A percentile compares a stretch with the other conserved stretches of the same genome.
These are phyloP conservation scores for Pristionchus japonicus DNA, from an alignment of 2,888 invertebrate species.

Conservation along the genomic window DNA sequence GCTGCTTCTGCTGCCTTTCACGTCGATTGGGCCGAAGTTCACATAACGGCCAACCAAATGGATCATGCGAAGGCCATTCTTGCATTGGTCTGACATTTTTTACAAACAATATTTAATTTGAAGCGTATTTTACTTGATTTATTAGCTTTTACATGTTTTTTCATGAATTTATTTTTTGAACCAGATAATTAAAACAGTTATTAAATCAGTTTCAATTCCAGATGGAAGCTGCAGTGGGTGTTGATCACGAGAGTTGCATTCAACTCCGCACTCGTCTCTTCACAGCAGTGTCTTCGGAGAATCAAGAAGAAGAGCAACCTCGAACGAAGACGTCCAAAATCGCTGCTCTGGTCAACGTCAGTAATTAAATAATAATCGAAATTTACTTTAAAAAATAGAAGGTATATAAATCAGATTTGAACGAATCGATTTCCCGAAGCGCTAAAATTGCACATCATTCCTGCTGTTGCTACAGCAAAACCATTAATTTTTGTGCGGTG, in stretches of 20 bases:
- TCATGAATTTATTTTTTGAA: too few relatives aligned
- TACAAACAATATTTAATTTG: background rate
- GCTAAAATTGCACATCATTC: too few relatives aligned
- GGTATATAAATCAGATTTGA: too few relatives aligned
- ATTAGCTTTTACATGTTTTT: too few relatives aligned
- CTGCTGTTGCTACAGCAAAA: too few relatives aligned
- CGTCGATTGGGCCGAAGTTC: conserved; percentile 10
- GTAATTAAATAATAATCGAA: too few relatives aligned
- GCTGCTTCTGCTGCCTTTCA: background rate
- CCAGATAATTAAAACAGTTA: background rate
- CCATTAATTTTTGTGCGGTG: too few relatives aligned
- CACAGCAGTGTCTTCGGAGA: background rate
- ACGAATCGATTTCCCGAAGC: too few relatives aligned
- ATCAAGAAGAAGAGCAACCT: background rate
- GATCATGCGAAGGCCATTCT: conserved; percentile 5
- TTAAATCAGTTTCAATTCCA: background rate
- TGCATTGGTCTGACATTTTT: background rate
- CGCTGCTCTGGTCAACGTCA: background rate
- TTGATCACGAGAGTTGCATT: background rate
- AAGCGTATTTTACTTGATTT: too few relatives aligned
- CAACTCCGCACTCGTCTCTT: background rate
- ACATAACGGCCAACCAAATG: background rate
- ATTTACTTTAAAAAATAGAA: too few relatives aligned
- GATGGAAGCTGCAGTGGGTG: background rate
- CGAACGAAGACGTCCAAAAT: background rate